Evolutionary conservation across 1,140 invertebrate genomes (phyloP).

Genomic region (honey bee (Apis mellifera)): DNA sequence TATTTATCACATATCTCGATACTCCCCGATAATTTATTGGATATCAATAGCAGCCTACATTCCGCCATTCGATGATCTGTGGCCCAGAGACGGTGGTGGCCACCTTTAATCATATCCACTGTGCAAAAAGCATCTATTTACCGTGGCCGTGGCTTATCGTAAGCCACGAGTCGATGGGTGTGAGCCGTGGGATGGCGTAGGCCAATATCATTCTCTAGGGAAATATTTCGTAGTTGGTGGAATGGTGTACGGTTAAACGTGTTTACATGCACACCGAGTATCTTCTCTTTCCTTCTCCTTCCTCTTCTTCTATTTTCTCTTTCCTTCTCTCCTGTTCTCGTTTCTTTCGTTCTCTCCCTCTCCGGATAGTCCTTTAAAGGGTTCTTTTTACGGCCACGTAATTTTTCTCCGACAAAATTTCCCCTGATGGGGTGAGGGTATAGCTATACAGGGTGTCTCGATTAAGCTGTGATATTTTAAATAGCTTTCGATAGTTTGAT

Average conservation of each 20-base stretch:
- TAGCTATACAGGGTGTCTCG: too few species aligned
- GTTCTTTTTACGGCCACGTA: background rate
- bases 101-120: background rate
- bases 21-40: background rate
- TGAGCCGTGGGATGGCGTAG: background rate
- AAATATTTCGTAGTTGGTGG: slow-evolving; percentile 38
- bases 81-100: background rate
- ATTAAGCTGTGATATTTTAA: too few species aligned
- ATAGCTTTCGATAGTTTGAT: too few species aligned
- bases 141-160: slow-evolving; percentile 11
- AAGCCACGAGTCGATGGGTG: background rate
- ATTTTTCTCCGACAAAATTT: slow-evolving; percentile 10
- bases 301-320: background rate
- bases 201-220: slow-evolving; percentile 37
- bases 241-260: slow-evolving; percentile 16
- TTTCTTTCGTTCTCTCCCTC: too few species aligned
- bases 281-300: background rate
- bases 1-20: slow-evolving; percentile 16
- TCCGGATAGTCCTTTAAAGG: background rate
- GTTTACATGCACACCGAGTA: slow-evolving; percentile 28
- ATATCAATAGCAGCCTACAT: background rate
- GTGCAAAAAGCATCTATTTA: slow-evolving; percentile 7
- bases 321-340: background rate
- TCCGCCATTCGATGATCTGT: background rate
- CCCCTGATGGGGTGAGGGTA: too few species aligned